A percentile compares a stretch with the other conserved stretches of the same genome.
These are phyloP conservation scores for Camelus dromedarius DNA, from an alignment of 2,113 vertebrate species.

Conservation along the genomic window DNA sequence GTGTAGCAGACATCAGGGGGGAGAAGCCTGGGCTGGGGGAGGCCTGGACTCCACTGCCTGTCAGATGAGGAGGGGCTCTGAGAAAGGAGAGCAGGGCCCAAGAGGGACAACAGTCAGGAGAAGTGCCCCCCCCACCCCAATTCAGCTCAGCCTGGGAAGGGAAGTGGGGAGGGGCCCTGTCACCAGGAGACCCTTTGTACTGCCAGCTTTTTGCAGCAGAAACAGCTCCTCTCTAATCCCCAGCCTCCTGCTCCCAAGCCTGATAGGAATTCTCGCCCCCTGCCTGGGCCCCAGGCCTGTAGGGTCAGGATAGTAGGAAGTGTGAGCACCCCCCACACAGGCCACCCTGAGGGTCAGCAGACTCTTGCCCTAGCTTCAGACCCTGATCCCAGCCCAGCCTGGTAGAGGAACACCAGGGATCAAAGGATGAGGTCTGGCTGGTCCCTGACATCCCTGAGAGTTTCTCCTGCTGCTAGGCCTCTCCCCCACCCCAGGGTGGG, in stretches of 20 bases:
- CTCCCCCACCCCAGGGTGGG: accelerated
- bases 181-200: neutral
- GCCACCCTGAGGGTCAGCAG: neutral
- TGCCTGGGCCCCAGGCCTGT: neutral
- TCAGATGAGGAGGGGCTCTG: neutral
- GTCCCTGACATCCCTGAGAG: neutral
- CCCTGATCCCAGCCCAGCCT: neutral
- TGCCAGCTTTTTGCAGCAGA: neutral
- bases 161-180: neutral
- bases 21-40: no score
- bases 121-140: neutral
- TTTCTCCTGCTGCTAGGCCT: accelerated
- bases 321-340: accelerated
- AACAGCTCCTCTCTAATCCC: neutral
- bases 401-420: neutral
- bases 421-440: neutral
- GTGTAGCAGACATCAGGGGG: no score
- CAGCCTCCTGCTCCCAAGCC: neutral
- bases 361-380: neutral
- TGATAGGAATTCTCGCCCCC: neutral
- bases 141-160: neutral
- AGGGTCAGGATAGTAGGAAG: neutral
- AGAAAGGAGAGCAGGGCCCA: neutral
- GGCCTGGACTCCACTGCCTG: neutral
- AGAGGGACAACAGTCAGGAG: neutral